Percentiles rank a stretch among this genome's conserved stretches.
Conservation (phyloP, 2,113 vertebrate species). For the Theropithecus gelada region DNA sequence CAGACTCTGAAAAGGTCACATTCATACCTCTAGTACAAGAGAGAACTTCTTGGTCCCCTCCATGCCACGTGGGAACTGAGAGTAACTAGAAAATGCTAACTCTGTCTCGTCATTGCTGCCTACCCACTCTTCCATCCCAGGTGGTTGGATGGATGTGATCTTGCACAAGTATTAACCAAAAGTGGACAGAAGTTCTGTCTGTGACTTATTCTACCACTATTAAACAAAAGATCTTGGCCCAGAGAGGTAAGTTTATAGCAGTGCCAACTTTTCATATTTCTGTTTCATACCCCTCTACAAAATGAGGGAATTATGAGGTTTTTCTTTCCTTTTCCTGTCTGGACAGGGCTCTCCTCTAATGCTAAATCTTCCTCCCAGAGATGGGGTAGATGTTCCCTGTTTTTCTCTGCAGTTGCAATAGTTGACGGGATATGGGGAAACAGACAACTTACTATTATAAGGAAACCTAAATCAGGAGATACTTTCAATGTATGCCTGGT, state of each 20-base stretch:
- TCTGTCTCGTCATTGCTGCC: neutral
- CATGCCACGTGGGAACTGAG: neutral
- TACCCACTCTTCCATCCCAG: neutral
- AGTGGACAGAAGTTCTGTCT: neutral
- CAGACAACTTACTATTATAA: neutral
- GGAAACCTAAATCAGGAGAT: neutral
- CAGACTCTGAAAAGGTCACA: neutral
- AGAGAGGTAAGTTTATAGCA: constrained; percentile 4
- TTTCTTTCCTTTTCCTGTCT: neutral
- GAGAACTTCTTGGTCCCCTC: neutral
- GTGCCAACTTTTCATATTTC: neutral
- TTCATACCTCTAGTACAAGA: neutral
- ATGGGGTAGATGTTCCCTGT: neutral
- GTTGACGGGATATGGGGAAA: neutral
- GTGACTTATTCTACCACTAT: constrained; percentile 18
- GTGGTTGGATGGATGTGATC: neutral
- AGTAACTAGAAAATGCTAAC: neutral
- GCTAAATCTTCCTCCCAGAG: neutral
- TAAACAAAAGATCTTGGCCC: neutral
- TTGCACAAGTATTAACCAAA: constrained; percentile 1
- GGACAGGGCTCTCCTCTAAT: neutral
- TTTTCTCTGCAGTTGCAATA: neutral
- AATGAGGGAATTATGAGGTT: neutral
- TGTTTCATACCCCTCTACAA: neutral
- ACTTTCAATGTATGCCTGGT: neutral